Evolutionary conservation across 2,888 invertebrate species (phyloP).

Genomic region (Diplolepis rosae): DNA sequence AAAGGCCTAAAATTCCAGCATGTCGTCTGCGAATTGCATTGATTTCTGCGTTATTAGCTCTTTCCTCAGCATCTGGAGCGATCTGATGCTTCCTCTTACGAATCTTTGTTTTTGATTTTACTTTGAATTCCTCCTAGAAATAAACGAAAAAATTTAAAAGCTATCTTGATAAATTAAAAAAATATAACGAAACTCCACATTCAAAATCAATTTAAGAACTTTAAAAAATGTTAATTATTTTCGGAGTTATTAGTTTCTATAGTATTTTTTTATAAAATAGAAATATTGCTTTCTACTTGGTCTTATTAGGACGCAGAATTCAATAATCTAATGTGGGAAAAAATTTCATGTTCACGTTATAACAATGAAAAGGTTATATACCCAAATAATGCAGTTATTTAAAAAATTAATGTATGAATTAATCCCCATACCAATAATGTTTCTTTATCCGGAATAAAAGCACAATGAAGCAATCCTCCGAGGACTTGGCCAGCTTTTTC

Average conservation of each 20-base stretch:
- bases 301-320: no score
- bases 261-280: neutral
- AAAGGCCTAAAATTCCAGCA: constrained; percentile 90
- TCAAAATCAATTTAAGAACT: no score
- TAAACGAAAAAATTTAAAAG: constrained; percentile 10
- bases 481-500: constrained; percentile 88
- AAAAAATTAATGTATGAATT: no score
- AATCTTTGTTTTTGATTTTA: constrained; percentile 74
- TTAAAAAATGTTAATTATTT: no score
- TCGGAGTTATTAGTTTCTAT: neutral
- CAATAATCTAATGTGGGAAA: no score
- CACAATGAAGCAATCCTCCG: constrained; percentile 90
- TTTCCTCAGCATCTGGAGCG: constrained; percentile 36
- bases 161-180: no score
- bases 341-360: no score
- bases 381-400: no score
- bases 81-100: constrained; percentile 57
- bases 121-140: constrained; percentile 77
- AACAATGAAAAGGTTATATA: no score
- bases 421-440: constrained; percentile 78
- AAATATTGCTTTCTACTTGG: neutral
- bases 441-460: constrained; percentile 80
- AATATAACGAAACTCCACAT: no score
- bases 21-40: constrained; percentile 79
- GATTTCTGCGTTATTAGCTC: constrained; percentile 45